Base-by-base conservation (phyloP, 2,888 invertebrate species). In the Pasiphila rectangulata region DNA sequence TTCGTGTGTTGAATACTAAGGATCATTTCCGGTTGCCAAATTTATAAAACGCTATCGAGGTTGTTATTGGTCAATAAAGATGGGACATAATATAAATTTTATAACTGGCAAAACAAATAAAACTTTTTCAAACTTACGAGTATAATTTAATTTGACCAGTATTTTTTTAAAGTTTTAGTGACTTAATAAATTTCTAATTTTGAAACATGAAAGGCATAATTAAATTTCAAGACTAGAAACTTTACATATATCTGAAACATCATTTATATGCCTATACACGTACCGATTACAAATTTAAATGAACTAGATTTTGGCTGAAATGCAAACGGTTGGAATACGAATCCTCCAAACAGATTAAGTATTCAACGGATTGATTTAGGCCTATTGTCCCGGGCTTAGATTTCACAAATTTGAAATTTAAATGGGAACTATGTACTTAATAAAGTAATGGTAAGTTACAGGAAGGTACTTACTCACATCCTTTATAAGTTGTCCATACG, bases 241-340 rank as follows among this genome's bases (percentile, higher is more conserved):
- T 30, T 5, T 10, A 30, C 12, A 15, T 37, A 47, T 37, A 32
- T 58, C 46, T 57, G 57, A 63, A 40, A 32, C 54, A 49, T 6
- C 1, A 71, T 81, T 75, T 61, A 63, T 64, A 82, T 81, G 64
- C 80, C n/a, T 45, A 44, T 39, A 47, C 42, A 35, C 45, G 49
- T 37, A 49, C 41, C 51, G 56, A 65, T 70, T 69, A 63, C 61
- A 74, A 75, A 66, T 83, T 75, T 57, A 76, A 79, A 82, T 83
- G 72, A 63, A 57, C 57, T 69, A 73, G 70, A 81, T 81, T 83
- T 84, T 81, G 65, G 79, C 79, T 79, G n/a, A 79, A 81, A 6
- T 81, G 74, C 71, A 46, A 55, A 59, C 67, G 74, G 55, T 65
- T 75, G 41, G 83, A 83, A 83, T 83, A 79, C 75, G 40, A 67